Conservation (phyloP, 2,113 vertebrate species). For the Octodon degus region DNA sequence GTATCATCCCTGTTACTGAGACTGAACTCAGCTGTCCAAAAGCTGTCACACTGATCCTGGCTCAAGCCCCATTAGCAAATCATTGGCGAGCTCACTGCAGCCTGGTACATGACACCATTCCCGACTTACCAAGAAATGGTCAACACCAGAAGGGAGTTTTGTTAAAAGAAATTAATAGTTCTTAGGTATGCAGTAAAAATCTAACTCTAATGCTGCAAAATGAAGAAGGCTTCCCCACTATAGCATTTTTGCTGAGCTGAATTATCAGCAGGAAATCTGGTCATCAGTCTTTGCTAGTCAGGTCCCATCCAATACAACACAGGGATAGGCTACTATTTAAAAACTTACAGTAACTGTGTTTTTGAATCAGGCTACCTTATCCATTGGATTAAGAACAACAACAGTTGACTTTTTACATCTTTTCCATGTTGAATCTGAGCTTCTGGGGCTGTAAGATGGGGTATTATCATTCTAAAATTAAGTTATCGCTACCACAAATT, state of each 20-base stretch:
- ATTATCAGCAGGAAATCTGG: neutral
- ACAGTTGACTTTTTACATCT: neutral
- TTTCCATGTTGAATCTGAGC: neutral
- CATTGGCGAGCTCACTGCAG: neutral
- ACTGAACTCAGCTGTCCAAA: neutral
- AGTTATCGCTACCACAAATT: neutral
- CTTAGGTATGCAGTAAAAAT: constrained; percentile 17
- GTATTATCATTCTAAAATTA: neutral
- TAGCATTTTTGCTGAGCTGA: neutral
- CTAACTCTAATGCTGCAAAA: neutral
- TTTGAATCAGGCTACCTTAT: neutral
- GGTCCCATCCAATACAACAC: neutral
- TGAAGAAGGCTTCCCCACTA: neutral
- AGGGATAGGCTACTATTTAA: neutral
- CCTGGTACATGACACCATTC: neutral
- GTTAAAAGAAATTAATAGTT: constrained; percentile 28
- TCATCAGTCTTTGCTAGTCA: neutral
- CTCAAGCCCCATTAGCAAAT: neutral
- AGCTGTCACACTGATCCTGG: neutral
- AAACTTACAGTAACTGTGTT: neutral
- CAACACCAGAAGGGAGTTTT: neutral
- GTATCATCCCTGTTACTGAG: neutral
- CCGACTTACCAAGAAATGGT: neutral
- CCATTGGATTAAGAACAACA: neutral
- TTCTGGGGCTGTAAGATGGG: neutral